phyloP scores from a whole-genome alignment of 2,797 vertebrate genomes.

The Helostoma temminkii region DNA sequence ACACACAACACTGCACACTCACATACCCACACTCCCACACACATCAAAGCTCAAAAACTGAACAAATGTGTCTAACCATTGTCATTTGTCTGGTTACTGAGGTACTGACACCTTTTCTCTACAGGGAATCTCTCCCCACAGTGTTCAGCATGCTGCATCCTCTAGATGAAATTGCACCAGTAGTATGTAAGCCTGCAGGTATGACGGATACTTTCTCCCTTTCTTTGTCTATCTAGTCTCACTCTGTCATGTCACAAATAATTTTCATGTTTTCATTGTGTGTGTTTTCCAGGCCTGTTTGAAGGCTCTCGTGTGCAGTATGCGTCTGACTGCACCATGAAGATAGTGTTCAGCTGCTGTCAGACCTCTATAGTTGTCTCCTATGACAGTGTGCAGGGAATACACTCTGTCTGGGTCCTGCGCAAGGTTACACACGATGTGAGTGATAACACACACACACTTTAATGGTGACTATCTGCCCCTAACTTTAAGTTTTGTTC shows the following conservation, averaged over 20 bases:
- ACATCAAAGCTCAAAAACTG: not conserved
- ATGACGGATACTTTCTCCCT: slow-evolving; percentile 38
- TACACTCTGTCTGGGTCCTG: slow-evolving; percentile 92
- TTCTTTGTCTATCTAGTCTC: not conserved
- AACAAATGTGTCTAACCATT: not conserved
- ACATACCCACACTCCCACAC: not conserved
- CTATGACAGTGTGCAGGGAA: slow-evolving; percentile 91
- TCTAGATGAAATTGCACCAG: slow-evolving; percentile 95
- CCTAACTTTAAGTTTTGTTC: slow-evolving; percentile 1
- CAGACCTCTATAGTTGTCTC: slow-evolving; percentile 94
- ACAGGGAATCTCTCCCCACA: slow-evolving; percentile 93
- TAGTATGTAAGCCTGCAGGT: slow-evolving; percentile 93
- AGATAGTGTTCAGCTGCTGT: slow-evolving; percentile 90
- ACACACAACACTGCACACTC: slow-evolving; percentile 26
- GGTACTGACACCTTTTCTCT: not conserved
- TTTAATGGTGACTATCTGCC: not conserved
- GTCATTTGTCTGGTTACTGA: not conserved
- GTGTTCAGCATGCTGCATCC: slow-evolving; percentile 98
- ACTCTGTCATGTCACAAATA: not conserved
- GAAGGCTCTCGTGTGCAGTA: slow-evolving; percentile 91
- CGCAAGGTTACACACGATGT: slow-evolving; percentile 94
- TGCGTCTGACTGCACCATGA: slow-evolving; percentile 88
- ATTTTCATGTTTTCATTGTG: not conserved
- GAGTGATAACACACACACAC: slow-evolving; percentile 23
- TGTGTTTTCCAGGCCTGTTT: slow-evolving; percentile 82